Evolutionary conservation across 2,888 invertebrate genomes (phyloP).

Genomic region (Prostheceraeus crozeri): DNA sequence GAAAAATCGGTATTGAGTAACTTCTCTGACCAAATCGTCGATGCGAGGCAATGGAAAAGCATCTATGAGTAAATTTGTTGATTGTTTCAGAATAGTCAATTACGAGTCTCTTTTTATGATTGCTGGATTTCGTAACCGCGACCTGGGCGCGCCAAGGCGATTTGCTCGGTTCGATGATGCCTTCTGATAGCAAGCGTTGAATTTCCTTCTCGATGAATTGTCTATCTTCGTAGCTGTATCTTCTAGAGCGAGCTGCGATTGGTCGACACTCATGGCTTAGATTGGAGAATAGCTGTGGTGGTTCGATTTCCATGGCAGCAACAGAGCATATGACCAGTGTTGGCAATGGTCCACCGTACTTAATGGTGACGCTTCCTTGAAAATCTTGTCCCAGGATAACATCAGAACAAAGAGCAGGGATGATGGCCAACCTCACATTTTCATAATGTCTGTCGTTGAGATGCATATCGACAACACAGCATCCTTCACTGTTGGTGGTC

Average conservation of each 20-base stretch:
- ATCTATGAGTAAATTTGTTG: slow-evolving; percentile 33
- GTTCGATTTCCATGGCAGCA: background rate
- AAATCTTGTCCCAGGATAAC: slow-evolving; percentile 28
- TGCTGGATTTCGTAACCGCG: slow-evolving; percentile 28
- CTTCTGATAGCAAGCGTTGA: background rate
- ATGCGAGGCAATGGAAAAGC: slow-evolving; percentile 41
- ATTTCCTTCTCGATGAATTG: slow-evolving; percentile 19
- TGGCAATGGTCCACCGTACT: background rate
- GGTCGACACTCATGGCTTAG: slow-evolving; percentile 22
- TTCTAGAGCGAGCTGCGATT: slow-evolving; percentile 30
- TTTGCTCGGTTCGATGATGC: slow-evolving; percentile 6
- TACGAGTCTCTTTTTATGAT: slow-evolving; percentile 23
- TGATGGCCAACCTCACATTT: slow-evolving; percentile 5
- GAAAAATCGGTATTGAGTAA: slow-evolving; percentile 5
- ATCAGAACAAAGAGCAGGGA: slow-evolving; percentile 11
- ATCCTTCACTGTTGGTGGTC: too few species aligned
- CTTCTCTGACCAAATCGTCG: too few species aligned
- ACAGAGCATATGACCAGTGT: background rate
- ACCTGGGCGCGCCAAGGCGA: slow-evolving; percentile 14
- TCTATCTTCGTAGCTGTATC: slow-evolving; percentile 16
- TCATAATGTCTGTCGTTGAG: too few species aligned
- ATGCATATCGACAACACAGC: too few species aligned
- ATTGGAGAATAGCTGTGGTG: slow-evolving; percentile 25
- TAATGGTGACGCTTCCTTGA: slow-evolving; percentile 20
- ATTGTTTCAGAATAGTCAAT: slow-evolving; percentile 13